Conservation (phyloP, 2,113 vertebrate genomes). For the Eulacestoma nigropectus region DNA sequence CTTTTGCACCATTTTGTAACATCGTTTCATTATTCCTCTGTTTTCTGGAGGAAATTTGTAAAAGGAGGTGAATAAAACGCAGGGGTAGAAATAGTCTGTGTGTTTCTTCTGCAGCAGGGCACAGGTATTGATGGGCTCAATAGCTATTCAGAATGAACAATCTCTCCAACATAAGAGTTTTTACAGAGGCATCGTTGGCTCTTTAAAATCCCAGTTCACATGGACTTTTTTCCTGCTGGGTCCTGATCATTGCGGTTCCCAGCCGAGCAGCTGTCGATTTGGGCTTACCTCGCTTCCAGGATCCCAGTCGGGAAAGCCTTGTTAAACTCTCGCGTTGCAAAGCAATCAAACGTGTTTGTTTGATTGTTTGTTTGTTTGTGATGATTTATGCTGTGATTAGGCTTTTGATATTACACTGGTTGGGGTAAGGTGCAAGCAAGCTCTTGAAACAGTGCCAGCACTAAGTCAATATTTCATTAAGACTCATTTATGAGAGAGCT, state of each 20-base stretch:
- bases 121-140: background rate
- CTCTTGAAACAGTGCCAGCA: conserved; percentile 46
- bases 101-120: background rate
- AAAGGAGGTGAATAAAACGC: background rate
- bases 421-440: conserved; percentile 24
- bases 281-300: background rate
- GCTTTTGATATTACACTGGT: conserved; percentile 26
- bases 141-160: background rate
- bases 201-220: background rate
- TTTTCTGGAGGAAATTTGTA: background rate
- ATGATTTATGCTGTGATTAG: conserved; percentile 48
- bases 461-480: conserved; percentile 56
- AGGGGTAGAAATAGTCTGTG: background rate
- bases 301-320: conserved; percentile 27
- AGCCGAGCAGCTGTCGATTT: background rate
- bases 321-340: background rate
- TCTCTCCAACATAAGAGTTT: background rate
- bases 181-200: background rate
- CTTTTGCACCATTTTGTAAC: background rate
- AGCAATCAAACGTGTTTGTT: conserved; percentile 24
- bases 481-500: conserved; percentile 25
- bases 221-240: background rate
- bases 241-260: background rate
- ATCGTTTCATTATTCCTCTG: background rate
- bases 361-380: conserved; percentile 38